These are phyloP conservation scores for Dendrocopos noguchii DNA, from an alignment of 2,113 vertebrate genomes.

Conservation along the genomic window DNA sequence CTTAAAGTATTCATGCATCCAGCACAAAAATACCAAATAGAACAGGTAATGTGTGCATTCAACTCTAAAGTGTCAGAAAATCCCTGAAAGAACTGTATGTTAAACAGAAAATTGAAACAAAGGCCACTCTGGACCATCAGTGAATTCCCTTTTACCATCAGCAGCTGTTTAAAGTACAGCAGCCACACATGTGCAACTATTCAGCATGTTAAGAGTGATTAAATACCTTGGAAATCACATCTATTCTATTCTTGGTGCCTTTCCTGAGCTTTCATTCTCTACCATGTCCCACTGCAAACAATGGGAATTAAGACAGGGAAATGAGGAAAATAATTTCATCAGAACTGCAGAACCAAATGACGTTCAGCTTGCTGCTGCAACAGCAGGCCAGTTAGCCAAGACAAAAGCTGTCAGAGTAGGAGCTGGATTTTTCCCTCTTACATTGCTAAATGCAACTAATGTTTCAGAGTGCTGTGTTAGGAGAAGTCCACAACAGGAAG, in stretches of 20 bases:
- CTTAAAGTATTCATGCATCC: neutral
- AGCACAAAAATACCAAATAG: neutral
- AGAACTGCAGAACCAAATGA: neutral
- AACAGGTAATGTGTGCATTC: neutral
- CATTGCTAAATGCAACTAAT: neutral
- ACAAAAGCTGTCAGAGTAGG: neutral
- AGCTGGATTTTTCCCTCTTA: neutral
- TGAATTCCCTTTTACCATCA: neutral
- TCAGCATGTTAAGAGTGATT: neutral
- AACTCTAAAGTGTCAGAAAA: neutral
- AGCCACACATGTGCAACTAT: neutral
- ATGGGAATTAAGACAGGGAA: neutral
- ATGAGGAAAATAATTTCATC: neutral
- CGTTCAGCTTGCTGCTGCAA: neutral
- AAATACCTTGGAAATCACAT: neutral
- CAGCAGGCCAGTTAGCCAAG: neutral
- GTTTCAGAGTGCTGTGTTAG: neutral
- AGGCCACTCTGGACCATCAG: neutral
- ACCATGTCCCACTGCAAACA: neutral
- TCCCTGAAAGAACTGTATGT: neutral
- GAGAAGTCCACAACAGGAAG: neutral
- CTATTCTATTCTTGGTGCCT: neutral
- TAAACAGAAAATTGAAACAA: neutral
- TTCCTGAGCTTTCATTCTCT: neutral
- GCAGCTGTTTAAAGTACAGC: neutral